phyloP scores from a whole-genome alignment of 1,140 invertebrate genomes.

The Oscheius sp. region DNA sequence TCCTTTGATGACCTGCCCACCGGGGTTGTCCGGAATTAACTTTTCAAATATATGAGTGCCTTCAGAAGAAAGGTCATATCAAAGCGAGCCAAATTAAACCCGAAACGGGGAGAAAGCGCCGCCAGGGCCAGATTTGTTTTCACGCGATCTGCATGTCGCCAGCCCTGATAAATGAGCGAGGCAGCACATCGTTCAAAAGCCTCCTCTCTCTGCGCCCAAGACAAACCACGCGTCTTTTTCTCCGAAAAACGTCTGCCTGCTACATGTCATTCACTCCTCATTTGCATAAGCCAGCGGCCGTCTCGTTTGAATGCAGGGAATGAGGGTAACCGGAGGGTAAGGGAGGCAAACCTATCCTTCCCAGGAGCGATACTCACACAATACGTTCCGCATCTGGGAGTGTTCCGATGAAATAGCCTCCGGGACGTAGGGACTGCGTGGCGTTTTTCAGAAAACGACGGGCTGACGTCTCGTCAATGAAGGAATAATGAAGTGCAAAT shows the following conservation, averaged over 20 bases:
- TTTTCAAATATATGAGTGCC: too few relatives aligned
- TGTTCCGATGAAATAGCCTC: slow-evolving; percentile 93
- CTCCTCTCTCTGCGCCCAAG: neutral
- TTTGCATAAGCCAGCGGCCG: neutral
- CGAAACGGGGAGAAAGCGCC: too few relatives aligned
- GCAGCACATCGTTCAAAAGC: neutral
- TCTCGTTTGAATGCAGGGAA: too few relatives aligned
- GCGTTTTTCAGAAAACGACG: slow-evolving; percentile 88
- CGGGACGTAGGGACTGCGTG: slow-evolving; percentile 78
- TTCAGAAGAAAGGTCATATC: too few relatives aligned
- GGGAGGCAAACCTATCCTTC: neutral
- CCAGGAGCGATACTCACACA: slow-evolving; percentile 67
- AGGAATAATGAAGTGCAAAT: slow-evolving; percentile 91
- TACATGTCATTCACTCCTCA: neutral
- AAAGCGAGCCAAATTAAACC: too few relatives aligned
- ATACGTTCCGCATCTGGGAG: slow-evolving; percentile 89
- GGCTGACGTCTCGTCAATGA: slow-evolving; percentile 85
- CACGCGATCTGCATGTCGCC: neutral
- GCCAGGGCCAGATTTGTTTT: neutral
- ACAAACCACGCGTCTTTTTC: neutral
- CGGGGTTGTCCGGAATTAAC: too few relatives aligned
- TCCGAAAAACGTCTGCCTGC: neutral
- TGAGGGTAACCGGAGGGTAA: too few relatives aligned
- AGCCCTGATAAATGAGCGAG: neutral
- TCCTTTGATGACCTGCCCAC: too few relatives aligned